Percentiles rank a stretch among this genome's conserved stretches.
Evolutionary conservation across 2,797 vertebrate genomes (phyloP).

Genomic region (Scolopax rusticola): DNA sequence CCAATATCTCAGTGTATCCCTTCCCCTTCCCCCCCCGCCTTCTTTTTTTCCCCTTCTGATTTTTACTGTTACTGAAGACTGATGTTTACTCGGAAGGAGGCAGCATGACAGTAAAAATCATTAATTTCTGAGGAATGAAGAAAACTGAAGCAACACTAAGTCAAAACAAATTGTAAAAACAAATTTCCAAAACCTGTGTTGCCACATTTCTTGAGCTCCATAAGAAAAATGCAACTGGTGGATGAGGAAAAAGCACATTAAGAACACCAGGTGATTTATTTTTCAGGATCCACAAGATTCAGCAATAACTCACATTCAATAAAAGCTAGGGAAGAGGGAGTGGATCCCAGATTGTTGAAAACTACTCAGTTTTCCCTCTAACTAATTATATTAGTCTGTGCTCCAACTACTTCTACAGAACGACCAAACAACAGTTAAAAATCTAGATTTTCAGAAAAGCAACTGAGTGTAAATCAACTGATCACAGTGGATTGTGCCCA

Average conservation of each 20-base stretch:
- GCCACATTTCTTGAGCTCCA: background rate
- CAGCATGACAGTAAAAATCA: background rate
- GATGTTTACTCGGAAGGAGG: background rate
- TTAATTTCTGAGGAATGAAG: background rate
- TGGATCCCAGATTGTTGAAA: background rate
- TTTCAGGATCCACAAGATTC: background rate
- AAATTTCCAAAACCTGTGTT: background rate
- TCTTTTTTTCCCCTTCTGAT: no score
- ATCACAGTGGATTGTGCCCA: background rate
- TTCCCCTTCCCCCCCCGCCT: no score
- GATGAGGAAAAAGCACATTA: background rate
- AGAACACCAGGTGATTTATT: fast-evolving
- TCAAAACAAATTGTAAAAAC: background rate
- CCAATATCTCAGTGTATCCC: background rate
- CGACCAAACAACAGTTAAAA: background rate
- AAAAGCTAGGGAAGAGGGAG: background rate
- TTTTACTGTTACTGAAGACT: background rate
- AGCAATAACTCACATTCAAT: background rate
- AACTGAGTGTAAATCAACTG: background rate
- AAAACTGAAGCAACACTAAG: background rate
- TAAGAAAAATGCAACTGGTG: background rate
- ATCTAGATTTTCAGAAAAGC: background rate
- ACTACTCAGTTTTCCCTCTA: background rate
- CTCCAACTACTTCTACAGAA: background rate
- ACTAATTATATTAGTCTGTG: no score